These are phyloP conservation scores for Macquaria ambigua DNA, from an alignment of 2,113 vertebrate genomes.

Conservation along the genomic window DNA sequence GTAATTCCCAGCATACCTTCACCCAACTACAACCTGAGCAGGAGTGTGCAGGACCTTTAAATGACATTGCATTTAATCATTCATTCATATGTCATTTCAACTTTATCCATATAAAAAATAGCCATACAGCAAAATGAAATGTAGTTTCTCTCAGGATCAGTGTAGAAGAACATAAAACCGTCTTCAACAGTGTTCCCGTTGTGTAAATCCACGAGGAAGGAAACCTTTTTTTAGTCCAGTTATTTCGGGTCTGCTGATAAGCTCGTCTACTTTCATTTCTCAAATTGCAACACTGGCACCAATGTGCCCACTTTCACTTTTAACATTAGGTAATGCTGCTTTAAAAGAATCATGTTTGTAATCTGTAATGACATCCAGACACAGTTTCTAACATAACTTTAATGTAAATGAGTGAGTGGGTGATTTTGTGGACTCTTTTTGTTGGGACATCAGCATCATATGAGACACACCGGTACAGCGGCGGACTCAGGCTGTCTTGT, in stretches of 20 bases:
- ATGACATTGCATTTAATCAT: neutral
- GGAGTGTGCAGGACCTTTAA: too few relatives aligned
- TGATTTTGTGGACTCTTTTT: neutral
- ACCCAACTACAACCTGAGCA: too few relatives aligned
- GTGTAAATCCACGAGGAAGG: neutral
- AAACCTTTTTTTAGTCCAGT: neutral
- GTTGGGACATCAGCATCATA: neutral
- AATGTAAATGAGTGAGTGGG: neutral
- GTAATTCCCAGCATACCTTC: too few relatives aligned
- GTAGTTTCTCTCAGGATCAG: too few relatives aligned
- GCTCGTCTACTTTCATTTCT: slow-evolving; percentile 17
- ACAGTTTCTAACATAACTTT: neutral
- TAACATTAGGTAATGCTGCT: neutral
- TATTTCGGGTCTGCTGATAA: neutral
- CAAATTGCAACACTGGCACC: neutral
- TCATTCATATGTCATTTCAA: neutral
- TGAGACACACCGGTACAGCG: neutral
- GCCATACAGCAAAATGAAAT: neutral
- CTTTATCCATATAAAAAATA: neutral
- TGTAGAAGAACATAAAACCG: neutral
- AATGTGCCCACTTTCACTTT: neutral
- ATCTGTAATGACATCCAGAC: neutral
- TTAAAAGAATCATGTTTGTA: neutral
- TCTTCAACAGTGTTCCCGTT: neutral
- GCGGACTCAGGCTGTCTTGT: too few relatives aligned